These are phyloP conservation scores for Irena cyanogastra DNA, from an alignment of 2,113 vertebrate species.

Conservation along the genomic window DNA sequence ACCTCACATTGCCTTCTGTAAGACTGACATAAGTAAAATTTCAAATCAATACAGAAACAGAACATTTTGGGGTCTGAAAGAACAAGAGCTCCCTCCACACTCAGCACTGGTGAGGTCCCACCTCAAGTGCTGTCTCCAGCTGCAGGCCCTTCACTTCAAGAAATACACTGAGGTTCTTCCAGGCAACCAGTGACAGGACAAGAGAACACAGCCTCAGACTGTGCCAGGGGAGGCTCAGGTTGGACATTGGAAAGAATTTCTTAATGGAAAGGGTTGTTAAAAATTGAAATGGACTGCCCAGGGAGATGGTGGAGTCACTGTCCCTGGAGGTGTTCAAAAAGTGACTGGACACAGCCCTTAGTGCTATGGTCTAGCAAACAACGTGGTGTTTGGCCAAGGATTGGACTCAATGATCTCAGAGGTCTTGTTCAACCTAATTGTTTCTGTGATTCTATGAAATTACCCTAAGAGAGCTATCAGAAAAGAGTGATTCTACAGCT, in stretches of 20 bases:
- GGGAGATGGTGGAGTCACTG: neutral
- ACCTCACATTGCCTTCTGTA: fast-evolving
- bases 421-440: neutral
- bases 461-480: neutral
- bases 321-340: neutral
- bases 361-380: neutral
- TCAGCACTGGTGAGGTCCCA: neutral
- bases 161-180: neutral
- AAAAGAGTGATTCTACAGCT: neutral
- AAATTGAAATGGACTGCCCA: neutral
- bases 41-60: neutral
- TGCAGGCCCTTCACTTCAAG: neutral
- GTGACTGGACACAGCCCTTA: neutral
- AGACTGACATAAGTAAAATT: neutral
- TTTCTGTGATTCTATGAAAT: neutral
- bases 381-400: neutral
- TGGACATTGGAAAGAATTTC: neutral
- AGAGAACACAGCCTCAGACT: neutral
- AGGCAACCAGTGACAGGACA: neutral
- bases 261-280: neutral
- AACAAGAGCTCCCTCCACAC: neutral
- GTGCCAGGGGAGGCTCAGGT: neutral
- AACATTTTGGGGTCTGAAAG: neutral
- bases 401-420: neutral
- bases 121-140: fast-evolving